Evolutionary conservation across 2,113 vertebrate genomes (phyloP).

Genomic region (Amblyornis subalaris): DNA sequence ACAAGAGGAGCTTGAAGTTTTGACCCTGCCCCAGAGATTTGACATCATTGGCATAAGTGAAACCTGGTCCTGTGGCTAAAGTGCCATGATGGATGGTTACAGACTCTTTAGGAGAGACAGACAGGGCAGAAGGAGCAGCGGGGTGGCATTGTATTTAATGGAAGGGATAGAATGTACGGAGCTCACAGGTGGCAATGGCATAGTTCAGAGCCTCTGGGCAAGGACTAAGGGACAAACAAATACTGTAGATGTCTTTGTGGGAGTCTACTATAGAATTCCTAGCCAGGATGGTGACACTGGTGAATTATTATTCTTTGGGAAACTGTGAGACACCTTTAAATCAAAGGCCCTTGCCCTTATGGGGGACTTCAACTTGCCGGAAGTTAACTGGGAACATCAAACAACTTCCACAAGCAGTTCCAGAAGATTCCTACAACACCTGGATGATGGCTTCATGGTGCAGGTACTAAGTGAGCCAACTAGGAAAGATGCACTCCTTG

Average conservation of each 20-base stretch:
- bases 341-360: background rate
- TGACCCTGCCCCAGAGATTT: background rate
- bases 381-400: background rate
- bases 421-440: background rate
- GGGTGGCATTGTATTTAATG: accelerated
- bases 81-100: background rate
- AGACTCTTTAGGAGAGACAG: background rate
- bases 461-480: background rate
- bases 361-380: background rate
- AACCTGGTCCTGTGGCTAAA: background rate
- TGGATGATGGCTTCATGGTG: no score
- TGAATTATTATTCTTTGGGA: background rate
- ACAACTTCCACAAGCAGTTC: background rate
- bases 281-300: background rate
- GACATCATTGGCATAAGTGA: background rate
- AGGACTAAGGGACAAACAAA: background rate
- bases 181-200: background rate
- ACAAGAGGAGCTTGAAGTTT: background rate
- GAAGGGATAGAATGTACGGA: background rate
- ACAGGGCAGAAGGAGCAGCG: background rate
- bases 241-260: background rate
- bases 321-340: background rate
- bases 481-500: background rate
- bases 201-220: accelerated
- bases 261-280: background rate